A percentile compares a stretch with the other conserved stretches of the same genome.
Evolutionary conservation across 2,888 invertebrate genomes (phyloP).

Genomic region (Dynastes tityus): DNA sequence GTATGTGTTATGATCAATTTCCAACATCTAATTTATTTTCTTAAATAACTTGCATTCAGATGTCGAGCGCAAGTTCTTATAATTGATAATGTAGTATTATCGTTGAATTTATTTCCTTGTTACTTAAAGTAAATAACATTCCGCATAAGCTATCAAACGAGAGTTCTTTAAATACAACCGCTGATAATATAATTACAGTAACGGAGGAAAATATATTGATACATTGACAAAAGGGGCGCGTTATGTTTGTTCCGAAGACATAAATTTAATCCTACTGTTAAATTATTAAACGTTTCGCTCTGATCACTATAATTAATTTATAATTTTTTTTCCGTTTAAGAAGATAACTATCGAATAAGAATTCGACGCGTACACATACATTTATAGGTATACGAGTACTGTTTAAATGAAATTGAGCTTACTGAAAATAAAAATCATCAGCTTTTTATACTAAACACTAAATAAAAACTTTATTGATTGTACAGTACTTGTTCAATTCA

Average conservation of each 20-base stretch:
- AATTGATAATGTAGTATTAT: constrained; percentile 27
- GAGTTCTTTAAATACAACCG: constrained; percentile 20
- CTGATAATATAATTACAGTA: constrained; percentile 33
- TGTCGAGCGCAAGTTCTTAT: constrained; percentile 12
- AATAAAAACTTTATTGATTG: too few relatives aligned
- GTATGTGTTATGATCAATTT: not conserved
- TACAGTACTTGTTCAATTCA: too few relatives aligned
- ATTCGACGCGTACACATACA: too few relatives aligned
- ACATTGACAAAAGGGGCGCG: constrained; percentile 16
- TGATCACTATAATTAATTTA: not conserved
- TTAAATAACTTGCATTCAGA: not conserved
- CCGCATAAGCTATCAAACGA: not conserved
- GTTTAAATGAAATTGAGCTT: too few relatives aligned
- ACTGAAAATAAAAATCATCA: too few relatives aligned
- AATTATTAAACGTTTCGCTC: constrained; percentile 20
- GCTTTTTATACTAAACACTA: too few relatives aligned
- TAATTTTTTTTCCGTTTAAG: too few relatives aligned
- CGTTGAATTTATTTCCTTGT: constrained; percentile 19
- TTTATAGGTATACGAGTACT: too few relatives aligned
- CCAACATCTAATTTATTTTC: constrained; percentile 13
- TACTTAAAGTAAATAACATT: constrained; percentile 24
- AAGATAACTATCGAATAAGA: too few relatives aligned
- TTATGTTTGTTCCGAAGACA: not conserved
- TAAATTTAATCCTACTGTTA: constrained; percentile 24
- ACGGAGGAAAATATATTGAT: constrained; percentile 22